phyloP scores from a whole-genome alignment of 2,888 invertebrate genomes.

The Athetis lepigone region DNA sequence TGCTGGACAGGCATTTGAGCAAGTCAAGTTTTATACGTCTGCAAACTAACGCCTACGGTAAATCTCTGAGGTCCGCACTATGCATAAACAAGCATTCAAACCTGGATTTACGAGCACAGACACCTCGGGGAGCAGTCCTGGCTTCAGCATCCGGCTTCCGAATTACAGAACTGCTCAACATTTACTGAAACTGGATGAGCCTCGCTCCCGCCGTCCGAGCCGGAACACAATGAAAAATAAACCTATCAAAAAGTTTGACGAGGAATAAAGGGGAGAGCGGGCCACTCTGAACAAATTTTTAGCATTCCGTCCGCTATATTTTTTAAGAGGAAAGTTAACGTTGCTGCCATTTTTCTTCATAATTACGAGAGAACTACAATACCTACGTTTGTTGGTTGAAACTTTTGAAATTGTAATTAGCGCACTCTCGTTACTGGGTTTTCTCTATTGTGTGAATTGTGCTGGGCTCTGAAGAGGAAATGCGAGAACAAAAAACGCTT shows the following conservation, averaged over 20 bases:
- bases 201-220: slow-evolving; percentile 32
- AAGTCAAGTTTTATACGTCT: slow-evolving; percentile 46
- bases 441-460: slow-evolving; percentile 44
- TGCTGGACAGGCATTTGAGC: slow-evolving; percentile 30
- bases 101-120: slow-evolving; percentile 70
- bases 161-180: slow-evolving; percentile 54
- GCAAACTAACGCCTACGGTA: slow-evolving; percentile 41
- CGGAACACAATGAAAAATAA: slow-evolving; percentile 57
- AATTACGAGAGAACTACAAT: slow-evolving; percentile 47
- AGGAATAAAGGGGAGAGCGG: slow-evolving; percentile 51
- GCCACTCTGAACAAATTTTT: slow-evolving; percentile 51
- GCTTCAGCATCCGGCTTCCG: slow-evolving; percentile 48
- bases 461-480: slow-evolving; percentile 31
- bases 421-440: slow-evolving; percentile 46
- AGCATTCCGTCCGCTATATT: slow-evolving; percentile 35
- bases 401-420: slow-evolving; percentile 55
- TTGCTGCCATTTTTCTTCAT: slow-evolving; percentile 37
- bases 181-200: slow-evolving; percentile 61
- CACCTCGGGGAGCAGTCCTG: slow-evolving; percentile 66
- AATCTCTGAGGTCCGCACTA: slow-evolving; percentile 59
- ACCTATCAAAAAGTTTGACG: slow-evolving; percentile 58
- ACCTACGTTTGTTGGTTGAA: slow-evolving; percentile 33
- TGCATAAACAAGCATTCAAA: slow-evolving; percentile 71
- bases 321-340: slow-evolving; percentile 42
- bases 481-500: slow-evolving; percentile 36